Conservation (phyloP, 2,113 vertebrate genomes). For the Poecile atricapillus region DNA sequence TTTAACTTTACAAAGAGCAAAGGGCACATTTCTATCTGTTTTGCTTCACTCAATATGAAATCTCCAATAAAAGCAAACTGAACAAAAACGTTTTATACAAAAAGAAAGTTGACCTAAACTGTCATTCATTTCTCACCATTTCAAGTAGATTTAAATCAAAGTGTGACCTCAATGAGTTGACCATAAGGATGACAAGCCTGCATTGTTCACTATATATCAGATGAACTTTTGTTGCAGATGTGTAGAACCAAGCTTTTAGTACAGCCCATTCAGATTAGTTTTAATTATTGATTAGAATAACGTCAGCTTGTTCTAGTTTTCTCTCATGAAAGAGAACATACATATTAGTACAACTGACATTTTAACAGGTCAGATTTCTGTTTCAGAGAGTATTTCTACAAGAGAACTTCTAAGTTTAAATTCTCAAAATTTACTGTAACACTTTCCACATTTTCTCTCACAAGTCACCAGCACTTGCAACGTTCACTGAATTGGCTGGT, state of each 20-base stretch:
- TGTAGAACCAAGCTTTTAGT: neutral
- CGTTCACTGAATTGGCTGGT: neutral
- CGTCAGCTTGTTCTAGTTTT: neutral
- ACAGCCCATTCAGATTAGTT: neutral
- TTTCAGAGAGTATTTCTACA: neutral
- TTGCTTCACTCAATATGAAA: neutral
- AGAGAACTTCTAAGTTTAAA: neutral
- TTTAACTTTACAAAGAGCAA: neutral
- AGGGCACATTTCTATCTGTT: neutral
- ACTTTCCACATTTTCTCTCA: neutral
- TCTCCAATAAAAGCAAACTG: neutral
- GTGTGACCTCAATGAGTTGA: neutral
- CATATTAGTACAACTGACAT: neutral
- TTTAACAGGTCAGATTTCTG: neutral
- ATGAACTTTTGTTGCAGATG: neutral
- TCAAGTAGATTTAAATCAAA: neutral
- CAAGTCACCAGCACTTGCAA: neutral
- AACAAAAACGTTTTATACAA: neutral
- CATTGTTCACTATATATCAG: neutral
- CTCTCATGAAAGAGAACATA: neutral
- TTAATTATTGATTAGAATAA: constrained; percentile 26
- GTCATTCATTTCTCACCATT: neutral
- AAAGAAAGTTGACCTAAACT: neutral
- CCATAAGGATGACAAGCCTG: neutral
- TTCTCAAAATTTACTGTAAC: neutral